Percentiles rank a stretch among this genome's conserved stretches.
Conservation (phyloP, 2,113 vertebrate species). For the Anoplopoma fimbria region DNA sequence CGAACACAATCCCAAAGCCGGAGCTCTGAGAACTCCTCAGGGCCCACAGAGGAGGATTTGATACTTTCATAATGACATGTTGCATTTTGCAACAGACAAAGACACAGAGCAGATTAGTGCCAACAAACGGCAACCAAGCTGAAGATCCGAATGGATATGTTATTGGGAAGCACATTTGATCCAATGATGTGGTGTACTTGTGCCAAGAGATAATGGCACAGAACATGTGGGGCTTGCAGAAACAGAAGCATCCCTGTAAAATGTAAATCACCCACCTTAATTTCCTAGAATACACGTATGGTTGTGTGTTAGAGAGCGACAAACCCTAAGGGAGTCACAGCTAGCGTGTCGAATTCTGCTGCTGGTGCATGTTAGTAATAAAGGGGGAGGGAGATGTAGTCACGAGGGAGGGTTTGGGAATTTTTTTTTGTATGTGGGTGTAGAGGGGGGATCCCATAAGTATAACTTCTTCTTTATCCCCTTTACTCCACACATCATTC, state of each 20-base stretch:
- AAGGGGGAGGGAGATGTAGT: constrained; percentile 17
- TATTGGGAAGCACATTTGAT: constrained; percentile 39
- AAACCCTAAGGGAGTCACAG: neutral
- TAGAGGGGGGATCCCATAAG: constrained; percentile 18
- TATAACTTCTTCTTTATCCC: constrained; percentile 24
- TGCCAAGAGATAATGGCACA: constrained; percentile 33
- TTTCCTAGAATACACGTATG: constrained; percentile 18
- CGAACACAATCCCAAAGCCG: constrained; percentile 43
- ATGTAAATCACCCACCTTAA: constrained; percentile 42
- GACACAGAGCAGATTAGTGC: constrained; percentile 45
- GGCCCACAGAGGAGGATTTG: constrained; percentile 31
- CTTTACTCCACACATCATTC: constrained; percentile 44
- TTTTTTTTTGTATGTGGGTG: constrained; percentile 20
- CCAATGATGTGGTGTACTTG: constrained; percentile 26
- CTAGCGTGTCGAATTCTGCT: constrained; percentile 9
- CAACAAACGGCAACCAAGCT: constrained; percentile 22
- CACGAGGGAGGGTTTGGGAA: neutral
- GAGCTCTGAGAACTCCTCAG: constrained; percentile 29
- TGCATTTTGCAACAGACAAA: constrained; percentile 42
- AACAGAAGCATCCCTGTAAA: constrained; percentile 29
- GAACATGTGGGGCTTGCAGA: constrained; percentile 1
- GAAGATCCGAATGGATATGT: constrained; percentile 48
- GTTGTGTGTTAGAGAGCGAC: constrained; percentile 1
- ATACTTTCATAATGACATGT: constrained; percentile 57
- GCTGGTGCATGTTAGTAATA: neutral